Conservation (phyloP, 1,140 invertebrate species). For the Drosophila prosaltans region DNA sequence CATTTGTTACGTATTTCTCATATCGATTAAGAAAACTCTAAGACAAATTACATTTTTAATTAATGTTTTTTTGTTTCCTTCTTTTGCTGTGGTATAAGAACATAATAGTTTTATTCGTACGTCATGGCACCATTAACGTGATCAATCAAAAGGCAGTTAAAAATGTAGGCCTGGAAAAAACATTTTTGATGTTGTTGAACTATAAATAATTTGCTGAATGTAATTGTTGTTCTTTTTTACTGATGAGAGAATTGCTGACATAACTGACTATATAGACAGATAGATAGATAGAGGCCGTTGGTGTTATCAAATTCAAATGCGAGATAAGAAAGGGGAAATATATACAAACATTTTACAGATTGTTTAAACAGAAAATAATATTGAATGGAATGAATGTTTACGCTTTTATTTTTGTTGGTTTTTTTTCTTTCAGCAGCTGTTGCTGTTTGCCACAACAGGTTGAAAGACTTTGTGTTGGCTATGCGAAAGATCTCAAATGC, state of each 20-base stretch:
- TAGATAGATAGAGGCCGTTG: slow-evolving; percentile 2
- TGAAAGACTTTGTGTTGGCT: slow-evolving; percentile 26
- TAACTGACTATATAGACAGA: neutral
- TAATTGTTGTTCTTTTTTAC: too few species aligned
- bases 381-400: neutral
- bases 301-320: neutral
- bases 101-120: neutral
- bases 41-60: neutral
- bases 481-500: slow-evolving; percentile 49
- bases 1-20: neutral
- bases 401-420: neutral
- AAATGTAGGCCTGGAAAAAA: neutral
- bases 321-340: neutral
- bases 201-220: slow-evolving; percentile 13
- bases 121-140: slow-evolving; percentile 25
- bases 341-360: neutral
- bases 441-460: slow-evolving; percentile 12
- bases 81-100: neutral
- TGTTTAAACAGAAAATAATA: neutral
- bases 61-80: neutral
- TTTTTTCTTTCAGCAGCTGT: neutral
- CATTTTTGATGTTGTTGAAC: slow-evolving; percentile 29
- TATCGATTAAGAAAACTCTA: neutral
- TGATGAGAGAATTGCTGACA: slow-evolving; percentile 7
- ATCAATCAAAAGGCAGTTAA: slow-evolving; percentile 41